A percentile compares a stretch with the other conserved stretches of the same genome.
Conservation (phyloP, 2,888 invertebrate species). For the Polydrusus tereticollis region DNA sequence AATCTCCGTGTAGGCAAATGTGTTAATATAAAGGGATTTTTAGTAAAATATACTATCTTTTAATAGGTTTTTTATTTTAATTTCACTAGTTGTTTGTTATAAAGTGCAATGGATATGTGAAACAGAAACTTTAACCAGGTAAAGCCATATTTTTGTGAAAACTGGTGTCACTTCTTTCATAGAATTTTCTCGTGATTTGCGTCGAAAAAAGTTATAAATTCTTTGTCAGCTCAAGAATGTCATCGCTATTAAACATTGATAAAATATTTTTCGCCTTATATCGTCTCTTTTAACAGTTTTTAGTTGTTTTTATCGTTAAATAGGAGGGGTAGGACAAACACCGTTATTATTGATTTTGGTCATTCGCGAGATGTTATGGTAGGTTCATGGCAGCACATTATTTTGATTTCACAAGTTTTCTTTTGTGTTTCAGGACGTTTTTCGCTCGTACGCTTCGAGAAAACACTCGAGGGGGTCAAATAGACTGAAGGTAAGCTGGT, state of each 20-base stretch:
- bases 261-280: constrained; percentile 15
- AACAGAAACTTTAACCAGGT: constrained; percentile 5
- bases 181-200: constrained; percentile 51
- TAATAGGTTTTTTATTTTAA: constrained; percentile 2
- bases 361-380: constrained; percentile 36
- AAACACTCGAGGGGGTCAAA: constrained; percentile 24
- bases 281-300: constrained; percentile 17
- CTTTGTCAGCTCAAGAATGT: constrained; percentile 56
- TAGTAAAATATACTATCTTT: constrained; percentile 13
- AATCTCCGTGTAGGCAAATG: constrained; percentile 29
- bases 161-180: constrained; percentile 50
- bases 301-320: constrained; percentile 12
- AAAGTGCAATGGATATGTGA: constrained; percentile 27
- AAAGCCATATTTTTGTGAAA: constrained; percentile 48
- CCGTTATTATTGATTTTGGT: constrained; percentile 41
- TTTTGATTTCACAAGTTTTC: constrained; percentile 11
- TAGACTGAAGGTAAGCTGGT: constrained; percentile 26
- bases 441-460: constrained; percentile 29
- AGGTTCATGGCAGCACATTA: constrained; percentile 21
- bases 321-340: constrained; percentile 33
- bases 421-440: constrained; percentile 38
- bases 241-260: constrained; percentile 48
- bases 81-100: not conserved
- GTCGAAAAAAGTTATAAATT: constrained; percentile 54
- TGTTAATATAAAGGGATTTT: constrained; percentile 17